Conservation (phyloP, 2,797 vertebrate genomes). For the Orientallactaga sibirica region DNA sequence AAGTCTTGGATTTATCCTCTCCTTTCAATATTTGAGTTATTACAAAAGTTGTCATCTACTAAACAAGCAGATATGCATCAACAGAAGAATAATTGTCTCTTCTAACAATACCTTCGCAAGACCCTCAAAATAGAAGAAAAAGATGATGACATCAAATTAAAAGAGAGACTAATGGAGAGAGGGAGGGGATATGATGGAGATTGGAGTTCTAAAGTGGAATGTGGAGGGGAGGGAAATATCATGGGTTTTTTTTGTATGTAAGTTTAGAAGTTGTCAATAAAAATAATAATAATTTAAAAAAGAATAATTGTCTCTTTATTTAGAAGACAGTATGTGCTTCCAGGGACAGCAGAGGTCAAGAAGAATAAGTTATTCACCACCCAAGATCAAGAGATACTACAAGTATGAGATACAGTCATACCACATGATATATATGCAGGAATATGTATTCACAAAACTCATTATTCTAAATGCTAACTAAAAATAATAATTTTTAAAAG, state of each 20-base stretch:
- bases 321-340: slow-evolving; percentile 10
- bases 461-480: background rate
- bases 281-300: too few relatives aligned
- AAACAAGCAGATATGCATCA: slow-evolving; percentile 46
- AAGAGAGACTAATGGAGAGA: too few relatives aligned
- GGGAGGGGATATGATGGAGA: too few relatives aligned
- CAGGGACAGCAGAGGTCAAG: background rate
- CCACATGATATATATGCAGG: too few relatives aligned
- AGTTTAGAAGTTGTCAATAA: too few relatives aligned
- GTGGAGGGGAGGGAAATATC: too few relatives aligned
- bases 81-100: slow-evolving; percentile 21
- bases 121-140: too few relatives aligned
- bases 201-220: too few relatives aligned
- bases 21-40: slow-evolving; percentile 19
- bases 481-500: background rate
- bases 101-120: background rate
- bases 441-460: background rate
- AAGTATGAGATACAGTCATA: background rate
- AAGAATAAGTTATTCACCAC: background rate
- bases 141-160: too few relatives aligned
- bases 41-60: slow-evolving; percentile 60
- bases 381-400: background rate
- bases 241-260: too few relatives aligned
- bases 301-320: slow-evolving; percentile 31
- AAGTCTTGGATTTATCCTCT: slow-evolving; percentile 10